These are phyloP conservation scores for Tortrix viridana DNA, from an alignment of 2,888 invertebrate genomes.

Conservation along the genomic window DNA sequence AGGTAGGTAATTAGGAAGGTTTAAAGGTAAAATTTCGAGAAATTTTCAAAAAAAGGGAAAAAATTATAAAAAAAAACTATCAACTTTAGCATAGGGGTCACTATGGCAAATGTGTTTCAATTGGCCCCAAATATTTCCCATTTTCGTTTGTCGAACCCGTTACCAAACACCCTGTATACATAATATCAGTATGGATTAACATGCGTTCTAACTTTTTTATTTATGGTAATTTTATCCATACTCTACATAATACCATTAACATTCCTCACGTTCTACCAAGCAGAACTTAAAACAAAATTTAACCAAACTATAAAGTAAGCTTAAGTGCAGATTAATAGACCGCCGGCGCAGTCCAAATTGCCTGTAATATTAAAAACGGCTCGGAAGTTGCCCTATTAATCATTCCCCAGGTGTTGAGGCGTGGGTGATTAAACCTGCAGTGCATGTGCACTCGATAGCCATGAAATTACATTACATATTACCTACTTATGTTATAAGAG, in stretches of 20 bases:
- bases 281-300: not conserved
- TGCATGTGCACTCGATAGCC: not conserved
- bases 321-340: constrained; percentile 16
- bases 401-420: constrained; percentile 24
- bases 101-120: too few species aligned
- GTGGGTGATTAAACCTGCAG: constrained; percentile 22
- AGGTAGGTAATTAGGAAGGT: too few species aligned
- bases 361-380: constrained; percentile 35
- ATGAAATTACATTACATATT: not conserved
- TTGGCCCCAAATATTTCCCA: too few species aligned
- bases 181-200: too few species aligned
- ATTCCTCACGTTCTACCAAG: not conserved
- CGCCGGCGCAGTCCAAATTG: constrained; percentile 22
- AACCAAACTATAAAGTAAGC: constrained; percentile 10
- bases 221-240: not conserved
- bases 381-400: constrained; percentile 29
- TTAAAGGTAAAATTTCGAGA: too few species aligned
- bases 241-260: not conserved
- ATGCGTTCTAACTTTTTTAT: too few species aligned
- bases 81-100: too few species aligned
- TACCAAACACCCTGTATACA: too few species aligned
- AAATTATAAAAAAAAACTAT: too few species aligned
- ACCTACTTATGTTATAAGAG: too few species aligned
- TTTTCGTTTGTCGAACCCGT: too few species aligned
- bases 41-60: too few species aligned